Evolutionary conservation across 2,113 vertebrate genomes (phyloP), one percentile per base, ranked within the genome.

Genomic region (Lathamus discolor): DNA sequence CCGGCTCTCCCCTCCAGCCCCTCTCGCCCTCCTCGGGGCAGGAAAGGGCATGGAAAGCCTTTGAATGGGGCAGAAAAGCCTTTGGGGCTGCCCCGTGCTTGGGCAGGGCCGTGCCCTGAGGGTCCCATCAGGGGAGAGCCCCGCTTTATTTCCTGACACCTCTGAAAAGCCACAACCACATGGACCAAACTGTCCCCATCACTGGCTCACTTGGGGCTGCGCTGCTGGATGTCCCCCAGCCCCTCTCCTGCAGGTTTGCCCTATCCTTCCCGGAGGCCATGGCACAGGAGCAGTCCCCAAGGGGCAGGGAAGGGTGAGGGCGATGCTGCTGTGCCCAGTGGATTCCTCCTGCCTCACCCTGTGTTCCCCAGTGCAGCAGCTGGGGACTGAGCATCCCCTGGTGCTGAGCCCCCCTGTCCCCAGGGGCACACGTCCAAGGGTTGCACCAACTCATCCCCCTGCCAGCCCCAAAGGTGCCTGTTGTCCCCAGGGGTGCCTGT

Each of bases 201-300:
- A 27, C 18, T 2, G 3, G 2, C 35, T 61, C 1, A 1, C 52
- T 5, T 0, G 8, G 75, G 49, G 57, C 57, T n/a, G 17, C 0
- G 1, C n/a, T 62, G 72, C 80, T 2, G 3, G 28, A n/a, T 0
- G 0, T 31, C n/a, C 81, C 49, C 18, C 17, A 29, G 39, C 72
- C 63, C n/a, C 3, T 35, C 18, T n/a, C 43, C 62, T 16, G 6
- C 35, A 70, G 62, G 4, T 70, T 79, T 64, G 12, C 17, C 33
- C 41, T 0, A 0, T 62, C n/a, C 27, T 57, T 74, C 10, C 39
- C 39, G 0, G 19, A 12, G 1, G 25, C 15, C 62, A 68, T 88
- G 39, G 67, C 41, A 23, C 92, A 75, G 69, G 61, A 91, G 86
- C 49, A 76, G 27, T 24, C 55, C 44, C 27, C 0, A 0, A 4